Evolutionary conservation across 1,140 invertebrate species (phyloP), one percentile per base, ranked within the genome.

Genomic region (Piezodorus guildinii): DNA sequence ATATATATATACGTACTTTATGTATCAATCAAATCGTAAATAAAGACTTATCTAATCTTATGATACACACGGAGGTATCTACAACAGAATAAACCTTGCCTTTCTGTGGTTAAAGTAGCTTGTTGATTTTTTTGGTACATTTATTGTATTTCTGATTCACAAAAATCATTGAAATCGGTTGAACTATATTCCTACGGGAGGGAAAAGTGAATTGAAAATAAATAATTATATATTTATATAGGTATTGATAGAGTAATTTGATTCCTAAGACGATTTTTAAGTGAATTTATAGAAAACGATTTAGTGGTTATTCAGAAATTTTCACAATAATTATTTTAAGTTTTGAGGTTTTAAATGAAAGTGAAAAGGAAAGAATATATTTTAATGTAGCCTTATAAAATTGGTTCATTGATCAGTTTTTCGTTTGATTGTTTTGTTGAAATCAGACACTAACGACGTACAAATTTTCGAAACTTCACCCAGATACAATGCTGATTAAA

Each of bases 401-500:
- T 39, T 39, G 34, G 6, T 39, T 39, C 12, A 8, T 39, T 10
- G 34, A 39, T 5, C 12, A 10, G 34, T 5, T 10, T 39, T 39
- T 5, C n/a, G n/a, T n/a, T n/a, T n/a, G n/a, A n/a, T n/a, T n/a
- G n/a, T n/a, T n/a, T 39, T 39, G 6, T 39, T 39, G 34, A 39
- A 39, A 39, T 62, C 52, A 8, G 25, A 59, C n/a, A 39, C 15
- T 44, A 60, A 60, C 34, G 51, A 66, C 68, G 69, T 70, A 69
- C 69, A 70, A 70, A 66, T 63, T 51, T 65, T 63, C 64, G 59
- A 70, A 68, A 68, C 69, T 68, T 70, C 69, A 66, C 69, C 66
- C 66, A 66, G 23, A 60, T 23, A 60, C 59, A 60, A 60, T 60
- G 64, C 43, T 64, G 17, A 59, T 68, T 68, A 65, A 66, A 67